Evolutionary conservation across 2,888 invertebrate species (phyloP).

Genomic region (Clunio marinus): DNA sequence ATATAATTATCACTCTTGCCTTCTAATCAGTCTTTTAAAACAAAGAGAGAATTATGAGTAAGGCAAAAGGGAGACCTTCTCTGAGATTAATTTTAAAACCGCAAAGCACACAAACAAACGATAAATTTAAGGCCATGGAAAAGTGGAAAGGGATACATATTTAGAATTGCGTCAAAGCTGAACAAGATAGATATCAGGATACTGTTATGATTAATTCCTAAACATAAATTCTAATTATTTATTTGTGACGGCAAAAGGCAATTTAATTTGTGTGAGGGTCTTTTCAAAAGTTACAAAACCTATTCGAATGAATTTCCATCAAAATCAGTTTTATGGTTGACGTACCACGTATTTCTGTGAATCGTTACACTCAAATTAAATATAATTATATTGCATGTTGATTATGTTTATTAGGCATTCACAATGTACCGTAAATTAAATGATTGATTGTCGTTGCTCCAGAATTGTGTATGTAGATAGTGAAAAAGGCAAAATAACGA

Average conservation of each 20-base stretch:
- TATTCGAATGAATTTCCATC: too few species aligned
- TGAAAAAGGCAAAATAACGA: too few species aligned
- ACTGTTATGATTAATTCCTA: not conserved
- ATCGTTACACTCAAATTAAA: too few species aligned
- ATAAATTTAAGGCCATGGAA: conserved; percentile 2
- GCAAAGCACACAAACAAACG: conserved; percentile 6
- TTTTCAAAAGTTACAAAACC: too few species aligned
- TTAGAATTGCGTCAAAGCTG: not conserved
- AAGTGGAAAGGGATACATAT: not conserved
- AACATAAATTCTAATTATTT: conserved; percentile 21
- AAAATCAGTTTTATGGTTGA: too few species aligned
- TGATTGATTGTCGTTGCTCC: too few species aligned
- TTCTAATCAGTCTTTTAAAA: not conserved
- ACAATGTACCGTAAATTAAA: too few species aligned
- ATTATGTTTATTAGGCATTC: too few species aligned
- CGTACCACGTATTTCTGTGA: too few species aligned
- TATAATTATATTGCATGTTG: too few species aligned
- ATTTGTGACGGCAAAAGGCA: conserved; percentile 1
- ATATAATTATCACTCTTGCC: conserved; percentile 4
- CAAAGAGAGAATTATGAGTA: not conserved
- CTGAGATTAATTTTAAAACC: conserved; percentile 6
- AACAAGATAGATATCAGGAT: conserved; percentile 6
- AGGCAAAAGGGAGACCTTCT: not conserved
- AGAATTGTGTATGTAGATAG: too few species aligned
- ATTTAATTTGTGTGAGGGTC: not conserved